These are phyloP conservation scores for Chaetura pelagica DNA, from an alignment of 2,113 vertebrate genomes.

Conservation along the genomic window DNA sequence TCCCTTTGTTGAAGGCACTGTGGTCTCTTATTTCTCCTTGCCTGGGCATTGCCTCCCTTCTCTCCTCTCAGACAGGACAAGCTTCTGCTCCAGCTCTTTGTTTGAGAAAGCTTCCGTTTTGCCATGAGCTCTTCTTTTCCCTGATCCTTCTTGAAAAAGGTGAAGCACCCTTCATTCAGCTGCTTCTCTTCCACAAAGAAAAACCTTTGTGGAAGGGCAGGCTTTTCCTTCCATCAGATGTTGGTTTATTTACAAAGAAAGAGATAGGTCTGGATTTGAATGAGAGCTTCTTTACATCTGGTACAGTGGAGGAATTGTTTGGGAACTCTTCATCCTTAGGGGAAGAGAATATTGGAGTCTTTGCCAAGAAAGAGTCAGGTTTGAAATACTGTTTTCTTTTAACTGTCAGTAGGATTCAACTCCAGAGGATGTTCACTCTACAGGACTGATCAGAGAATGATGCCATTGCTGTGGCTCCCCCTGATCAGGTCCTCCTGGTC, in stretches of 20 bases:
- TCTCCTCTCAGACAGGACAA: rapidly evolving
- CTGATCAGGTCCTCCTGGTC: no score
- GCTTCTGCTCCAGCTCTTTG: background rate
- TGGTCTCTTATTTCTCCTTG: background rate
- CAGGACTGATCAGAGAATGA: rapidly evolving
- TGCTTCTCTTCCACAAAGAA: background rate
- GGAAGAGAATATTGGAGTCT: background rate
- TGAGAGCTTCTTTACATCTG: background rate
- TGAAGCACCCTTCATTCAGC: background rate
- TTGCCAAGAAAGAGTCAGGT: background rate
- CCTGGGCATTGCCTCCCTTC: background rate
- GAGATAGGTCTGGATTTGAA: background rate
- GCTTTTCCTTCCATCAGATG: background rate
- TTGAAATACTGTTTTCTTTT: background rate
- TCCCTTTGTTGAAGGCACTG: background rate
- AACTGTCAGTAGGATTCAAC: background rate
- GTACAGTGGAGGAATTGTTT: background rate
- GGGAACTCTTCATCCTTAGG: background rate
- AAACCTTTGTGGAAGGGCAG: background rate
- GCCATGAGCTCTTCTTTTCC: background rate
- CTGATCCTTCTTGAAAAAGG: background rate
- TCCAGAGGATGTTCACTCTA: background rate
- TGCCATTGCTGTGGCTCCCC: rapidly evolving
- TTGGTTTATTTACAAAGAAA: background rate
- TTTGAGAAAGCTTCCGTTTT: background rate